Evolutionary conservation across 2,888 invertebrate species (phyloP), one percentile per base, ranked within the genome.

Genomic region (Palloptera scutellata): DNA sequence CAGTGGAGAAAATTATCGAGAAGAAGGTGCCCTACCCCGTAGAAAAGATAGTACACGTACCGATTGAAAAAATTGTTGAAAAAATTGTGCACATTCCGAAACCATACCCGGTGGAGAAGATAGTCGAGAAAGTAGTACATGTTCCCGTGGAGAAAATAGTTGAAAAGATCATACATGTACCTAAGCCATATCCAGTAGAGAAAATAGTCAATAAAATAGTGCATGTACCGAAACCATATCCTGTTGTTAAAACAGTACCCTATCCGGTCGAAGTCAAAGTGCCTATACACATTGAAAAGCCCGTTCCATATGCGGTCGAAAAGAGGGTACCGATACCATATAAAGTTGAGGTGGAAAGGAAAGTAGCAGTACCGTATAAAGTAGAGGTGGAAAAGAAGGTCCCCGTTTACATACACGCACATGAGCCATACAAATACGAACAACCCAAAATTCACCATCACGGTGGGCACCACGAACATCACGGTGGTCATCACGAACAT

Each of bases 161-260:
- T 60, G 82, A 81, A 53, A 82, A 81, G 72, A 72, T 81, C n/a
- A 86, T 89, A 17, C 88, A 88, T 58, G 87, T 88, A 69, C 89
- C 89, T 13, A 88, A 87, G 72, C 87, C 81, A 9, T 80, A 79
- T 74, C 88, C 89, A 0, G 88, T 89, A 5, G 85, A 88, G 78
- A 88, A 88, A 65, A 86, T 88, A 72, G 77, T 81, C 54, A 82
- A 82, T 62, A 81, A 81, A 75, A 71, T 82, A 13, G 86, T 89
- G 40, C 88, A 88, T 57, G 88, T 88, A 69, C 89, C 89, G 20
- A 87, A 87, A 73, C 87, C 81, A 54, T 80, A 80, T 74, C 88
- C 89, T 1, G 87, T 89, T 83, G 70, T 79, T 1, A 86, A 84
- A 19, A 87, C 84, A 77, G 86, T 89, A n/a, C 88, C 87, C 13